Base-by-base conservation (phyloP, 2,888 invertebrate species). In the Colostygia pectinataria region DNA sequence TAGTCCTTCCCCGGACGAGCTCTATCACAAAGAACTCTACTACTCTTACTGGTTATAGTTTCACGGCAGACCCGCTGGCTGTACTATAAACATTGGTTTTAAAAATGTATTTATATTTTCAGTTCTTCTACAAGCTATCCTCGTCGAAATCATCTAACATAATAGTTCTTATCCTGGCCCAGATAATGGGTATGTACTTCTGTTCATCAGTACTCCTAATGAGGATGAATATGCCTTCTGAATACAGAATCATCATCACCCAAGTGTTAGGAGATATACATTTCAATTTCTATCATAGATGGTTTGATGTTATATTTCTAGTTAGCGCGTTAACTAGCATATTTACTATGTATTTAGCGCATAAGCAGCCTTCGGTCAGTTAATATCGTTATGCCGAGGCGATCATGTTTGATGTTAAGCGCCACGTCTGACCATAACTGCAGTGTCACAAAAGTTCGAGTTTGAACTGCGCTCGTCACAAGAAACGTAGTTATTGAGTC, bases 121-220 rank as follows among this genome's bases (percentile, higher is more conserved):
- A 98, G 98, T 99, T 99, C 80, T 99, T 99, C 92, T 99, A 99
- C 90, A 98, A 98, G 69, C 98, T 99, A 72, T 99, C 99, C 0
- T 99, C 98, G 65, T 98, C 97, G 63, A 99, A 99, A 83, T 99
- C 99, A 2, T 99, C 99, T 6, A 99, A 99, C 80, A 95, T 99
- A 45, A 99, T 99, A 62, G 99, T 99, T 2, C 84, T 99, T 39
- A 95, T 98, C 57, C 90, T 99, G 31, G 99, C 99, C 0, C 99
- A 99, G 90, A 96, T 99, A 66, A 99, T 99, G 99, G 99, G 99
- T 27, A 99, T 99, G 99, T 99, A 99, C 78, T 99, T 99, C 87
- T 97, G 99, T 42, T 99, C 99, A 0, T 98, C 98, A 0, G 99
- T 99, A 0, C 92, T 99, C 0, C 87, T 99, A 28, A 98, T 99